Evolutionary conservation across 37 sponge, comb jelly and placozoan species (phyloP).

Genomic region (Beroe forskalii): DNA sequence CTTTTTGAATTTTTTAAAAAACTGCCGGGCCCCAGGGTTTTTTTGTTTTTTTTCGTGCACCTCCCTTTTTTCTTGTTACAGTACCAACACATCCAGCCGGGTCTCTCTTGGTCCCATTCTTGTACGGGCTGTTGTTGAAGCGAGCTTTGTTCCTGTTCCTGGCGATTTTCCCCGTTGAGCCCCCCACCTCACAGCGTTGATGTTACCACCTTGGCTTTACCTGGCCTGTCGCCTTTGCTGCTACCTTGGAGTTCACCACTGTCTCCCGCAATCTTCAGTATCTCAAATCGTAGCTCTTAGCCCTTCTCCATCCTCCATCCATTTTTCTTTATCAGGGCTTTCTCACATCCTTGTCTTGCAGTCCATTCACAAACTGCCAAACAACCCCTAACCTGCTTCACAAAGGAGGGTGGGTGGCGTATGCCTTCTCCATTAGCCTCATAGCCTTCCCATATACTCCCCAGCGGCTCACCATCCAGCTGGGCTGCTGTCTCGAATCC

Average conservation of each 20-base stretch:
- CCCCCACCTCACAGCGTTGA: too few relatives aligned
- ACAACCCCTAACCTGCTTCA: neutral
- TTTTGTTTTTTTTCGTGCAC: too few relatives aligned
- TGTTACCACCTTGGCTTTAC: neutral
- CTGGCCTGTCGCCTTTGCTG: neutral
- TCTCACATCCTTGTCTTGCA: neutral
- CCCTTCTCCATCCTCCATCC: neutral
- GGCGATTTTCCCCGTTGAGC: too few relatives aligned
- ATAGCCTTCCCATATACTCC: neutral
- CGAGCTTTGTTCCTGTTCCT: too few relatives aligned
- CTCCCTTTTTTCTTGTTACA: neutral
- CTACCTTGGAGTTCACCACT: neutral
- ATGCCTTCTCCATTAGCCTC: neutral
- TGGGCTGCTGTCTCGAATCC: neutral
- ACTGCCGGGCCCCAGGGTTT: too few relatives aligned
- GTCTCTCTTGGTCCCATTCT: neutral
- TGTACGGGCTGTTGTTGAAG: too few relatives aligned
- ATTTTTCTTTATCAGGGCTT: neutral
- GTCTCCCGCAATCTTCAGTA: neutral
- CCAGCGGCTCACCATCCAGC: neutral
- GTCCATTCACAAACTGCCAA: neutral
- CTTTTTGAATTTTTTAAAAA: too few relatives aligned
- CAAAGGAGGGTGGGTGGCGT: neutral
- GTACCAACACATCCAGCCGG: neutral
- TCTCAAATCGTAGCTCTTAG: neutral